These are phyloP conservation scores for Rhadinocentrus ornatus DNA, from an alignment of 2,797 vertebrate species.

Conservation along the genomic window DNA sequence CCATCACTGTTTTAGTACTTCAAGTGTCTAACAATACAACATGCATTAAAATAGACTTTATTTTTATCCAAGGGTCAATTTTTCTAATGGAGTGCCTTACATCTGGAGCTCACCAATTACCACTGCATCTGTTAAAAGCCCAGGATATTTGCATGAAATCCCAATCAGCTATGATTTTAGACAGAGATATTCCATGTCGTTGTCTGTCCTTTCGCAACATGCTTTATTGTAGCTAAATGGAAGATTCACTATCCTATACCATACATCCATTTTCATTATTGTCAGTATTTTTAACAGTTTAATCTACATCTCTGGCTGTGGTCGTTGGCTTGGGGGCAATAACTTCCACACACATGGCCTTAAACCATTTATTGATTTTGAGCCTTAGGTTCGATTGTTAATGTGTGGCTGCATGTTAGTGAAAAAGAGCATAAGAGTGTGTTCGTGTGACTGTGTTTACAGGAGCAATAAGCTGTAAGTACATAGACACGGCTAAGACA, in stretches of 20 bases:
- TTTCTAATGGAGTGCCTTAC: constrained; percentile 42
- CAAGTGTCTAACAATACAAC: constrained; percentile 22
- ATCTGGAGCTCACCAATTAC: constrained; percentile 46
- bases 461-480: constrained; percentile 34
- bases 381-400: constrained; percentile 17
- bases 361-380: constrained; percentile 59
- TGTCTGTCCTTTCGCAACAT: constrained; percentile 29
- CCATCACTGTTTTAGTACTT: constrained; percentile 8
- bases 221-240: constrained; percentile 8
- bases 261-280: constrained; percentile 8
- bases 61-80: constrained; percentile 41
- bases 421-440: constrained; percentile 17
- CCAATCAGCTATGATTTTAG: constrained; percentile 45
- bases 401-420: constrained; percentile 35
- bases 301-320: constrained; percentile 11
- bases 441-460: constrained; percentile 41
- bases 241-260: neutral
- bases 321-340: constrained; percentile 24
- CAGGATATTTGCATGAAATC: constrained; percentile 56
- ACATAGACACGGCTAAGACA: constrained; percentile 27
- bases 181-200: constrained; percentile 45
- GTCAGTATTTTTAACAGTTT: constrained; percentile 22
- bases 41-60: constrained; percentile 35
- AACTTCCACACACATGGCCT: constrained; percentile 29
- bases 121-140: constrained; percentile 37